Conservation (phyloP, 2,797 vertebrate species). For the Carapus acus region DNA sequence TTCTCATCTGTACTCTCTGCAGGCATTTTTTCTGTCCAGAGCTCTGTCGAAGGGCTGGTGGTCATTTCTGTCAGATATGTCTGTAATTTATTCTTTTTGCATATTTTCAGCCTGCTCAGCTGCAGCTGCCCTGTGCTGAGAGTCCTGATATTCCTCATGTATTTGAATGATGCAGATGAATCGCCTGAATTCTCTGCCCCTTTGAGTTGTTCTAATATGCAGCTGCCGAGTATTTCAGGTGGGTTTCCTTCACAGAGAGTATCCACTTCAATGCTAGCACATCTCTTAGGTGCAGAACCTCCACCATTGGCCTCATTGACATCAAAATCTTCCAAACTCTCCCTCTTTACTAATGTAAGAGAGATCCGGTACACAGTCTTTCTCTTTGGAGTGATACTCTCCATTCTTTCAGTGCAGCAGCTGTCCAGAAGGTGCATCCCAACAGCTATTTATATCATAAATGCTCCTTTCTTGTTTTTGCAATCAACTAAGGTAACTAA, state of each 20-base stretch:
- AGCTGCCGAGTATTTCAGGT: constrained; percentile 38
- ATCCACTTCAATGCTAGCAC: constrained; percentile 53
- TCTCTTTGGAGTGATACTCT: constrained; percentile 75
- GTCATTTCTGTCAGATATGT: constrained; percentile 41
- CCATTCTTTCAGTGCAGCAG: constrained; percentile 70
- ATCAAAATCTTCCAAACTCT: constrained; percentile 67
- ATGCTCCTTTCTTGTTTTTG: neutral
- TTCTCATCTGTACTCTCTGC: constrained; percentile 10
- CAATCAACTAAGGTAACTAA: neutral
- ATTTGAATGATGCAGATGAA: constrained; percentile 51
- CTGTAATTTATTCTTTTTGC: constrained; percentile 40
- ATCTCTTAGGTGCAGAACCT: constrained; percentile 8
- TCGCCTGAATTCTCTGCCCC: constrained; percentile 72
- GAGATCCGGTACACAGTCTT: constrained; percentile 92
- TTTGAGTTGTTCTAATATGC: constrained; percentile 70
- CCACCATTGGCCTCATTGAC: constrained; percentile 4
- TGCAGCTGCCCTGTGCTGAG: constrained; percentile 92
- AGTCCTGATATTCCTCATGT: constrained; percentile 80
- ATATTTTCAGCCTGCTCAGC: constrained; percentile 73
- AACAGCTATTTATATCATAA: neutral
- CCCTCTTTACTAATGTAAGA: constrained; percentile 89
- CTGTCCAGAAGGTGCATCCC: constrained; percentile 80
- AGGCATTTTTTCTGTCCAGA: neutral
- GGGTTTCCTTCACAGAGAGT: constrained; percentile 52
- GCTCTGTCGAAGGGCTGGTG: constrained; percentile 26